A percentile compares a stretch with the other conserved stretches of the same genome.
These are phyloP conservation scores for Pampusana beccarii DNA, from an alignment of 2,113 vertebrate genomes.

Conservation along the genomic window DNA sequence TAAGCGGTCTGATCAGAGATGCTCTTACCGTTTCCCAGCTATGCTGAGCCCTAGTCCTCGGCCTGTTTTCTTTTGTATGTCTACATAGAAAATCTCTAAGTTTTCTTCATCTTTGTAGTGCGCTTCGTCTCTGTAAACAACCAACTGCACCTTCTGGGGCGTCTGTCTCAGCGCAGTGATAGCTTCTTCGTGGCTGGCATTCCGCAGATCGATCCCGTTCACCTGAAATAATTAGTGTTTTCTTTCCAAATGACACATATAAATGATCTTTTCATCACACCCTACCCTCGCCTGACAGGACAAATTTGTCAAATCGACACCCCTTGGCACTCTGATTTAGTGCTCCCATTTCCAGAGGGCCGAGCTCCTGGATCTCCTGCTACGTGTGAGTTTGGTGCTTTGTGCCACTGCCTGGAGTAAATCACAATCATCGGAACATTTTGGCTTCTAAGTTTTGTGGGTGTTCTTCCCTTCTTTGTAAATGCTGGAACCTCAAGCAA, in stretches of 20 bases:
- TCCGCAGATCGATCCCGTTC: slow-evolving; percentile 88
- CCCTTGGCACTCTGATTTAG: background rate
- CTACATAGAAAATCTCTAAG: slow-evolving; percentile 86
- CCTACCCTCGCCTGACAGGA: background rate
- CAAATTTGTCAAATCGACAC: background rate
- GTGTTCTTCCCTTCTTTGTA: background rate
- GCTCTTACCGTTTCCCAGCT: slow-evolving; percentile 89
- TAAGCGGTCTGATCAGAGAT: background rate
- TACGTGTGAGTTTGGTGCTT: accelerated
- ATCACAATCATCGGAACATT: background rate
- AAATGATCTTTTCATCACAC: background rate
- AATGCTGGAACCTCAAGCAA: background rate
- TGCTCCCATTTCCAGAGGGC: background rate
- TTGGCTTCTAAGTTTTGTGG: background rate
- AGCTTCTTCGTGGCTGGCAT: slow-evolving; percentile 89
- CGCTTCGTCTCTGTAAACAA: slow-evolving; percentile 86
- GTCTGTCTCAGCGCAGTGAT: slow-evolving; percentile 91
- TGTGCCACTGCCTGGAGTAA: background rate
- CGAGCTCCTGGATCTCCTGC: background rate
- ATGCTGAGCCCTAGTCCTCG: slow-evolving; percentile 95
- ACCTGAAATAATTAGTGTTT: slow-evolving; percentile 78
- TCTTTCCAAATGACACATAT: background rate
- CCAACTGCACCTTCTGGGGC: slow-evolving; percentile 85
- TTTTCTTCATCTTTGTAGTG: slow-evolving; percentile 90
- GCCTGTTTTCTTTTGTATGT: slow-evolving; percentile 89